Evolutionary conservation across 23 tunicate genomes (phyloP), one percentile per base, ranked within the genome.

Genomic region (Oikopleura albicans): DNA sequence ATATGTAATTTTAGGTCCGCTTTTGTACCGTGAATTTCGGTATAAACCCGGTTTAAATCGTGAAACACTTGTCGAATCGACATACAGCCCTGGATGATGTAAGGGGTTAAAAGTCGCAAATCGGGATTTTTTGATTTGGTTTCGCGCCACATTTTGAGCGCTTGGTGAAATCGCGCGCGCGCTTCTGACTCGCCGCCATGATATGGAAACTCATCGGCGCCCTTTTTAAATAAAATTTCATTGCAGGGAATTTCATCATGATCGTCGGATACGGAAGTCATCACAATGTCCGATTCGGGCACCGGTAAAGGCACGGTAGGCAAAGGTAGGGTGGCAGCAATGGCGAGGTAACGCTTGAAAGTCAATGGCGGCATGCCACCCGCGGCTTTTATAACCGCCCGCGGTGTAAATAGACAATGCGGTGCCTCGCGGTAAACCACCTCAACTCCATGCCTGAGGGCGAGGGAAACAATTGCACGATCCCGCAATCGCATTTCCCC

Each of bases 61-160:
- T 71, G 79, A 71, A 22, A 71, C 2, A 71, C 79, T 37, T 71
- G 79, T 16, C 79, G 33, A 37, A 71, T 29, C 4, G 79, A 71
- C 79, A 71, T 34, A 71, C 79, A 71, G 79, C 79, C 79, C 31
- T 71, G 79, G 34, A 71, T n/a, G 79, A 71, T 71, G 79, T 71
- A 71, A 2, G 79, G 79, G 2, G 79, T 71, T 2, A 71, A 2
- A 16, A 2, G 31, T 12, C 79, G 29, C 35, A 71, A 35, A 71
- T 71, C 79, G 4, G 79, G 79, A 2, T 2, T 2, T 49, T 49
- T 49, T 12, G 79, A 31, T 71, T 71, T 16, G 4, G 79, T 16
- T 29, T 71, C 36, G 33, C 37, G 33, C 79, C 79, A 71, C 4
- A 2, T 16, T 71, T 29, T 16, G 37, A 71, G 33, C 34, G 79